Conservation (phyloP, 92 coral and sea anemone genomes). For the Paramuricea clavata region DNA sequence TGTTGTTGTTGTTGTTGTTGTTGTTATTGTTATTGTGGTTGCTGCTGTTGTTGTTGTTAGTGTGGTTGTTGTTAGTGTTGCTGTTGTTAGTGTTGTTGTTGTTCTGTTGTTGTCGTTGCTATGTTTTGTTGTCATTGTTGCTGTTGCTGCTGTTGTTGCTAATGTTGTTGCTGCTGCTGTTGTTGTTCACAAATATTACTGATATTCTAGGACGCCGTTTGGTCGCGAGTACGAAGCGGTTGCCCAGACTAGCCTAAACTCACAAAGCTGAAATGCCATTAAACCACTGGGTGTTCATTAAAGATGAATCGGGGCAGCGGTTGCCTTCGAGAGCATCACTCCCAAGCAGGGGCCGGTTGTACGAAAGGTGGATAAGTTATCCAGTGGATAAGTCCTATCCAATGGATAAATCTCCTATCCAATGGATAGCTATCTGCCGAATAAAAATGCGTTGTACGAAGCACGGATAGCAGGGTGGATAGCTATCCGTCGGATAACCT, state of each 20-base stretch:
- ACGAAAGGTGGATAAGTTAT: no score
- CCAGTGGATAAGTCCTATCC: no score
- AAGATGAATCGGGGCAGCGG: conserved; percentile 80
- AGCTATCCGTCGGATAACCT: no score
- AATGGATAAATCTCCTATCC: no score
- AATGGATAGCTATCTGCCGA: no score
- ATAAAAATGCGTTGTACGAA: no score
- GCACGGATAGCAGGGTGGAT: no score
- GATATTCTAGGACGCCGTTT: conserved; percentile 83
- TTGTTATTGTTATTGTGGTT: background rate
- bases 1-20: no score
- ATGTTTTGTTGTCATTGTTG: background rate
- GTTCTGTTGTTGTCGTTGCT: background rate
- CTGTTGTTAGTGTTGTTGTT: no score
- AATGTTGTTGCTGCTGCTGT: background rate
- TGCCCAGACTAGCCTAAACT: conserved; percentile 86
- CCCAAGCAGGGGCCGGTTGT: no score
- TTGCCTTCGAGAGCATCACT: conserved; percentile 78
- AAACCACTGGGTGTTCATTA: conserved; percentile 95
- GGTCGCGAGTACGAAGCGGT: conserved; percentile 94
- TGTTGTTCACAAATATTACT: background rate
- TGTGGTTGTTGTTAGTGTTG: background rate
- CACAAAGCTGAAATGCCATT: conserved; percentile 91
- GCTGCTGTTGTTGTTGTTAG: background rate
- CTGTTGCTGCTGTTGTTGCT: no score